Percentiles rank a stretch among this genome's conserved stretches.
Evolutionary conservation across 2,797 vertebrate species (phyloP).

Genomic region (Eutrigla gurnardus): DNA sequence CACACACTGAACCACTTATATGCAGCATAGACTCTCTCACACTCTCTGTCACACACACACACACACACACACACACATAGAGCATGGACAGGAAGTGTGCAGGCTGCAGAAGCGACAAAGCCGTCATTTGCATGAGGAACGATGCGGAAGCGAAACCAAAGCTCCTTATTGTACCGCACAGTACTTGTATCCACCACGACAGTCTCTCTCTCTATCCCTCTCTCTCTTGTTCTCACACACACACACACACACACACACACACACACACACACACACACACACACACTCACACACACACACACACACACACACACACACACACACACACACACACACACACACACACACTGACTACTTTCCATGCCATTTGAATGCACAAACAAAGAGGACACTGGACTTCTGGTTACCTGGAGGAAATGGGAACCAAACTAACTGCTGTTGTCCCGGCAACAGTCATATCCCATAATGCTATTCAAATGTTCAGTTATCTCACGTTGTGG

Average conservation of each 20-base stretch:
- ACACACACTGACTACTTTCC: conserved; percentile 68
- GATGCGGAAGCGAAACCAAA: conserved; percentile 68
- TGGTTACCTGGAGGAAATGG: conserved; percentile 73
- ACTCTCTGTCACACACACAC: conserved; percentile 3
- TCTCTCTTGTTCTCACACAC: not conserved
- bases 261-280: not conserved
- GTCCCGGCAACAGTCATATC: conserved; percentile 59
- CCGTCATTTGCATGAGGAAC: conserved; percentile 69
- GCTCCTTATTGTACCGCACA: conserved; percentile 46
- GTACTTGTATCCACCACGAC: conserved; percentile 12
- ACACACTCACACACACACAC: conserved; percentile 25
- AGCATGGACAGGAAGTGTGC: conserved; percentile 69
- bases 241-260: too few species aligned
- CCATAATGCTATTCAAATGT: conserved; percentile 76
- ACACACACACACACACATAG: conserved; percentile 8
- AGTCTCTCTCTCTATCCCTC: not conserved
- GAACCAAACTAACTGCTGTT: conserved; percentile 64
- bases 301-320: conserved; percentile 28
- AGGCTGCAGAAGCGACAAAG: conserved; percentile 65
- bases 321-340: conserved; percentile 38
- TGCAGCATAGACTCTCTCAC: not conserved
- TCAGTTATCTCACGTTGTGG: conserved; percentile 74
- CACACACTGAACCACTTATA: not conserved
- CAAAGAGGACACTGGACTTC: conserved; percentile 61
- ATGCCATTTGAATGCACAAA: conserved; percentile 80